phyloP scores from a whole-genome alignment of 2,888 invertebrate genomes.

The Mythimna vitellina region DNA sequence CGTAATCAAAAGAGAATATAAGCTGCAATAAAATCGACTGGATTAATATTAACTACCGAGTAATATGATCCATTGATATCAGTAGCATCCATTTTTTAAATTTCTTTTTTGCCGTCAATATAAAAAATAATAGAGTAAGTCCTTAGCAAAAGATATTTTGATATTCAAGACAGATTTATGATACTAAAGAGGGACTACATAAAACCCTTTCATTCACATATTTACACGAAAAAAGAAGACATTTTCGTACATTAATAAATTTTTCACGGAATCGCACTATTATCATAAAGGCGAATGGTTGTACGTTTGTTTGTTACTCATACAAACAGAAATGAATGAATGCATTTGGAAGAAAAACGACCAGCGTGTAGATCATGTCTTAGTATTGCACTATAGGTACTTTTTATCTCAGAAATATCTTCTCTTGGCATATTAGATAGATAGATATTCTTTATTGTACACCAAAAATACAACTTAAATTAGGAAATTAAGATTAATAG shows the following conservation, averaged over 20 bases:
- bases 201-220: not conserved
- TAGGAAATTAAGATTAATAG: too few species aligned
- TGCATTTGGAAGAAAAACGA: too few species aligned
- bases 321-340: too few species aligned
- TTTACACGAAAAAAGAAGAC: not conserved
- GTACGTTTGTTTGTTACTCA: too few species aligned
- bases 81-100: not conserved
- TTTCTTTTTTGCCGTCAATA: not conserved
- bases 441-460: too few species aligned
- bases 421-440: too few species aligned
- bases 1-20: not conserved
- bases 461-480: too few species aligned
- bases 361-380: too few species aligned
- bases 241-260: constrained; percentile 8
- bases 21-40: not conserved
- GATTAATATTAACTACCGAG: not conserved
- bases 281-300: too few species aligned
- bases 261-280: not conserved
- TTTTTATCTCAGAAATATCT: too few species aligned
- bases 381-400: too few species aligned
- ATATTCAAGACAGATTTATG: not conserved
- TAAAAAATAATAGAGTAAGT: not conserved
- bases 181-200: not conserved
- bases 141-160: not conserved
- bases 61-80: not conserved